Evolutionary conservation across 2,888 invertebrate species (phyloP).

Genomic region (Blastobasis lacticolella): DNA sequence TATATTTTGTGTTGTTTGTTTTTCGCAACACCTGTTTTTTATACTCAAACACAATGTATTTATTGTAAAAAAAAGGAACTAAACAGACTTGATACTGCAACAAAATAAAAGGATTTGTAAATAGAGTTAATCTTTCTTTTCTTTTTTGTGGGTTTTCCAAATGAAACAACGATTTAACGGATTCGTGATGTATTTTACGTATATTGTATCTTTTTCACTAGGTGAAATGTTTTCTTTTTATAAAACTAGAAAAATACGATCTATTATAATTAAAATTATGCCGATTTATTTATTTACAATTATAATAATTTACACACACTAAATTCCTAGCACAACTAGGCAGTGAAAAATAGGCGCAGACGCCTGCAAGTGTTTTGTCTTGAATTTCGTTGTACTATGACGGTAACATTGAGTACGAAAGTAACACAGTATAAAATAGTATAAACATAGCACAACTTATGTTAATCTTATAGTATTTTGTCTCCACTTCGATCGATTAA

Average conservation of each 20-base stretch:
- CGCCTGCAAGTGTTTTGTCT: background rate
- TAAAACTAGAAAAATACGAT: constrained; percentile 30
- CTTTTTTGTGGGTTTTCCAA: background rate
- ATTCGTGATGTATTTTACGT: constrained; percentile 16
- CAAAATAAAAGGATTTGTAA: constrained; percentile 70
- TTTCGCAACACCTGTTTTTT: constrained; percentile 60
- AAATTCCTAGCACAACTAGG: constrained; percentile 38
- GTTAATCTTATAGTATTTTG: constrained; percentile 20
- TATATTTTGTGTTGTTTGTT: constrained; percentile 57
- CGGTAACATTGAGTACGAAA: constrained; percentile 32
- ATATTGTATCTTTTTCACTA: constrained; percentile 38
- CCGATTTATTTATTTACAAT: constrained; percentile 45
- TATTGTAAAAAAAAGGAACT: constrained; percentile 66
- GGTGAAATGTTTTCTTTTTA: constrained; percentile 41
- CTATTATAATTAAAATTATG: constrained; percentile 27
- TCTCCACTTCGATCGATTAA: constrained; percentile 35
- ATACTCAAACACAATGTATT: constrained; percentile 66
- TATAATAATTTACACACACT: constrained; percentile 52
- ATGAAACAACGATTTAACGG: constrained; percentile 32
- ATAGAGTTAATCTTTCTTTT: constrained; percentile 30
- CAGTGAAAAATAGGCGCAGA: constrained; percentile 34
- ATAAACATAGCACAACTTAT: background rate
- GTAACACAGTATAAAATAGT: too few species aligned
- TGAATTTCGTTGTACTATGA: constrained; percentile 2
- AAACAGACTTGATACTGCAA: constrained; percentile 65